Base-by-base conservation (phyloP, 2,888 invertebrate species). In the Xestia c-nigrum region DNA sequence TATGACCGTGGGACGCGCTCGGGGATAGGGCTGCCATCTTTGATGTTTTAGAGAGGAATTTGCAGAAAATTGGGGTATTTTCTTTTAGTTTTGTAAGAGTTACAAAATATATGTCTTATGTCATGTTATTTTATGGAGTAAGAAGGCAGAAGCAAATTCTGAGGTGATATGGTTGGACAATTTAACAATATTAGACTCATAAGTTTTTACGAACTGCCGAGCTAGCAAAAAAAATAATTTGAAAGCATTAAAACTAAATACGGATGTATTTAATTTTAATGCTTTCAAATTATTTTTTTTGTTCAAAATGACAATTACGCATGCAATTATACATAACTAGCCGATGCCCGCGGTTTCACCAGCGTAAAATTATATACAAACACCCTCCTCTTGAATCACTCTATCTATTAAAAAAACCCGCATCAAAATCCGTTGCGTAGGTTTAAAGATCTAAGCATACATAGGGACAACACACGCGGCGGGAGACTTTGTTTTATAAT, bases 1-100 rank as follows among this genome's bases (percentile, higher is more conserved):
- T 85, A 84, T 57, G 74, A 69, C 73, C 72, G 74, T 66, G 72
- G 57, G 72, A 78, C 75, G 80, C 76, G 65, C 70, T 74, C 61
- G 43, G 43, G 6, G 21, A 46, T 72, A 74, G 40, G 70, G 74
- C 19, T 3, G 24, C 85, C 87, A 87, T 46, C 10, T 63, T 57
- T 10, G 9, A 43, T 21, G 16, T 16, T 24, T 21, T 6, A 31
- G 3, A 47, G 5, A 43, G 59, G 46, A 61, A 47, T 50, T 57
- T n/a, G 10, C 1, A 16, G 31, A 52, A 52, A 61, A 64, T 19
- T 43, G 5, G 9, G 3, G 19, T 2, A 57, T 43, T 72, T 24
- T 21, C 0, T 43, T 65, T 65, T 16, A 21, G 7, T 59, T 59
- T 19, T 31, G 38, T 61, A 0, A 31, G 16, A 59, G 31, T 31